Base-by-base conservation (phyloP, 2,113 vertebrate genomes). In the Tetraodon nigroviridis region DNA sequence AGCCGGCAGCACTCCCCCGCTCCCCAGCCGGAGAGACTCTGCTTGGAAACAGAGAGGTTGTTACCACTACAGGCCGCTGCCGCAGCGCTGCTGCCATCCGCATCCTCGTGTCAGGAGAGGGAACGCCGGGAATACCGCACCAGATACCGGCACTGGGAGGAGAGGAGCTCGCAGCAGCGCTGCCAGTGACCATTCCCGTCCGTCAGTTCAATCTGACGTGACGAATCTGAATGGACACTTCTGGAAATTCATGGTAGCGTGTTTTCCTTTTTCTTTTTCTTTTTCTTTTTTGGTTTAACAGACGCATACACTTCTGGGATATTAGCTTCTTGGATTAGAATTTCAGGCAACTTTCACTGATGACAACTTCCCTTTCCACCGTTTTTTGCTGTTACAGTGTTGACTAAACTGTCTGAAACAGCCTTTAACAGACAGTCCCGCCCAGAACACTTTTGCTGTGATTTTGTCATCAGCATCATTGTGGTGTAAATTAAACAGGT, bases 21-120 rank as follows among this genome's bases (percentile, higher is more conserved):
- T 82, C 78, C 76, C 79, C 72, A 81, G 80, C 82, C 67, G 60
- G 73, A 69, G 27, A 84, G 80, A 85, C 87, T 87, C 84, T 89
- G 84, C 87, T 87, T 89, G 75, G 87, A 89, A 84, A 89, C 87
- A 87, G 85, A 70, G 73, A 48, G 69, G 71, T 74, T 80, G 70
- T 50, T 73, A 68, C 60, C 69, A 32, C 50, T 10, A 71, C 78
- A 84, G 77, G 57, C 76, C 78, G 73, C 72, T 74, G 48, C 8
- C 41, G 76, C 60, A 51, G 55, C 51, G 5, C 47, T 14, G 62
- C 65, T 71, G 68, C 49, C 55, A 71, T 54, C 67, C 40, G 10
- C 63, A 41, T 51, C 51, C 52, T 13, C 19, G 65, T 46, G 66
- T 63, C 45, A 69, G 58, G 21, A 65, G 45, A 61, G 52, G 18